Conservation (phyloP, 2,113 vertebrate species). For the Oncorhynchus nerka region DNA sequence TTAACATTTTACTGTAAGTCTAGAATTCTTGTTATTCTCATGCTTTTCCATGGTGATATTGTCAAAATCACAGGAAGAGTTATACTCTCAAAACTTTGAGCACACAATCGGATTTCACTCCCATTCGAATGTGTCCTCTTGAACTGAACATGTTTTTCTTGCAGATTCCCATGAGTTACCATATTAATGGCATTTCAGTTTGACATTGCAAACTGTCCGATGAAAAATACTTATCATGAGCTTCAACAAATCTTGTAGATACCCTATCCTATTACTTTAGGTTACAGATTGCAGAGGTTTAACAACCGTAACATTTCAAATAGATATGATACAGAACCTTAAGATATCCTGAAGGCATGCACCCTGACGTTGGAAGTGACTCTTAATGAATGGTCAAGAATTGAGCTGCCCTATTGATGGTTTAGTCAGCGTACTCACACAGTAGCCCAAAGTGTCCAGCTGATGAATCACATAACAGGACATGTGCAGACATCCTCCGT, state of each 20-base stretch:
- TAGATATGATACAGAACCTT: no score
- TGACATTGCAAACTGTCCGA: no score
- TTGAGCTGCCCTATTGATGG: background rate
- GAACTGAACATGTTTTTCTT: no score
- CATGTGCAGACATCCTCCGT: background rate
- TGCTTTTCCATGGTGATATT: background rate
- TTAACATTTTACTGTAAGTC: background rate
- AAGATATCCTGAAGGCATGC: no score
- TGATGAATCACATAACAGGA: background rate
- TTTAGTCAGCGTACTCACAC: background rate
- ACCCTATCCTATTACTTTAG: no score
- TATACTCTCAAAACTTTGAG: background rate
- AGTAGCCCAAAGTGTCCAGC: background rate
- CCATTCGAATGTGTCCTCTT: no score
- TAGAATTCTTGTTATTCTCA: background rate
- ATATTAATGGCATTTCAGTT: no score
- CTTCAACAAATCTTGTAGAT: no score
- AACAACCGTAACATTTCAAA: no score
- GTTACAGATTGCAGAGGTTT: no score
- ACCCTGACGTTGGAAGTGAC: background rate
- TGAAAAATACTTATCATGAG: no score
- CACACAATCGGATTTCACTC: background rate
- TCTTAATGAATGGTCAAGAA: background rate
- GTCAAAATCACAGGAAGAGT: background rate
- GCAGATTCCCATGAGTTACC: no score